Conservation (phyloP, 2,797 vertebrate species). For the Notolabrus celidotus region DNA sequence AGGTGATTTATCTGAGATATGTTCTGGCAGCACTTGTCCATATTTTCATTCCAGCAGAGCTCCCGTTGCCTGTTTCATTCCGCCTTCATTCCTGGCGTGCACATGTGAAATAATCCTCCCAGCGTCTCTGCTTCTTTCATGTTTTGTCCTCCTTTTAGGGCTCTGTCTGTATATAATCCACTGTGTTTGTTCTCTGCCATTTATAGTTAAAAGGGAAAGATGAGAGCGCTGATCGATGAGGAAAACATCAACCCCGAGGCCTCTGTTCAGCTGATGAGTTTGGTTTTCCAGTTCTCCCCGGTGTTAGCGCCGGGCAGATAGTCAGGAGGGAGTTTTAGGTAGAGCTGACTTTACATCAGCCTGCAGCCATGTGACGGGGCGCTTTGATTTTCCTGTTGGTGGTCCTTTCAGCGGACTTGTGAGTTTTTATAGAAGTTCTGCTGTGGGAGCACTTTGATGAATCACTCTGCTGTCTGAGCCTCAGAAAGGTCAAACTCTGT, state of each 20-base stretch:
- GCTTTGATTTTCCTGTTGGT: conserved; percentile 48
- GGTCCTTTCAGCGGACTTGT: conserved; percentile 26
- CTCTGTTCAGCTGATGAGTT: conserved; percentile 47
- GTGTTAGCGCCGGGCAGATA: conserved; percentile 32
- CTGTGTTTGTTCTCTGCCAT: conserved; percentile 67
- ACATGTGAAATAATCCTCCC: conserved; percentile 38
- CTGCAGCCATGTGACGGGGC: conserved; percentile 31
- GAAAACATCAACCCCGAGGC: conserved; percentile 38
- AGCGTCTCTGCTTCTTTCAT: conserved; percentile 41
- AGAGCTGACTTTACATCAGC: conserved; percentile 40
- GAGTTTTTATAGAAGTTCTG: conserved; percentile 8
- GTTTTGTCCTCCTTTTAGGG: conserved; percentile 57
- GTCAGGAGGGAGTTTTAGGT: conserved; percentile 18
- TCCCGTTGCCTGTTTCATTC: neutral
- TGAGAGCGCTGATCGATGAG: conserved; percentile 61
- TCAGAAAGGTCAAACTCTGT: conserved; percentile 22
- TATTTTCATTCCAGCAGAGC: no score
- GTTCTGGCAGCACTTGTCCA: neutral
- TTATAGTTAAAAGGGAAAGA: conserved; percentile 69
- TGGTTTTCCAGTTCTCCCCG: conserved; percentile 12
- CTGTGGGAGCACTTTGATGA: conserved; percentile 41
- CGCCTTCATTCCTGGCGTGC: conserved; percentile 40
- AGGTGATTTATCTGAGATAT: neutral
- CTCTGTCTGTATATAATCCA: conserved; percentile 42
- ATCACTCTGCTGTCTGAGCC: conserved; percentile 32